Evolutionary conservation across 2,888 invertebrate species (phyloP), one percentile per base, ranked within the genome.

Genomic region (Mythimna impura): DNA sequence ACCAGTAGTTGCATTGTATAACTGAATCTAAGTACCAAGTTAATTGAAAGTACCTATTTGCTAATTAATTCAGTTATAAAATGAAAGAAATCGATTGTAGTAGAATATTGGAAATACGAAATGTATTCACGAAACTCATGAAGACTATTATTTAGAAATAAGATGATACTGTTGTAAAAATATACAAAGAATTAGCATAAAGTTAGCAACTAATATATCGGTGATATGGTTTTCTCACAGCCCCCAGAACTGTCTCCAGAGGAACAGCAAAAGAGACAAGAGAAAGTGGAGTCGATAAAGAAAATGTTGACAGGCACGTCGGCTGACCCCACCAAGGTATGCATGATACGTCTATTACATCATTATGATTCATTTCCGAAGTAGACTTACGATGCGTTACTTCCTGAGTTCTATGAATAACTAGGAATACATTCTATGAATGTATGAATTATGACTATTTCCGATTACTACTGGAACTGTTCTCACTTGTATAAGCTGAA

Each of bases 221-320:
- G 47, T 47, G 3, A 54, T 8, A 30, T 65, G 68, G 40, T 76
- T 55, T 78, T 57, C 40, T 68, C 30, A 52, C 83, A 98, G 97
- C 97, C 97, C 81, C 99, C 99, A 83, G 98, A 98, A 92, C 93
- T 98, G 61, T 97, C 98, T 0, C 98, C 98, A 0, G 98, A 98
- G 89, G 99, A 99, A 90, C 98, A 98, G 90, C 97, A 98, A 88
- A 97, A 98, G 81, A 96, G 99, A 20, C 97, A 97, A 90, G 98
- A 98, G 91, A 99, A 99, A 94, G 98, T 99, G 8, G 99, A 99
- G 90, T 98, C 98, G 17, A 99, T 99, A 81, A 98, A 98, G 91
- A 98, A 98, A 93, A 98, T 99, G 98, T 96, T 99, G 22, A 97
- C 98, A 0, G 97, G 98, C 89, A 96, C 97, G 7, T 94, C 96